Evolutionary conservation across 2,113 vertebrate genomes (phyloP).

Genomic region (Struthidea cinerea): DNA sequence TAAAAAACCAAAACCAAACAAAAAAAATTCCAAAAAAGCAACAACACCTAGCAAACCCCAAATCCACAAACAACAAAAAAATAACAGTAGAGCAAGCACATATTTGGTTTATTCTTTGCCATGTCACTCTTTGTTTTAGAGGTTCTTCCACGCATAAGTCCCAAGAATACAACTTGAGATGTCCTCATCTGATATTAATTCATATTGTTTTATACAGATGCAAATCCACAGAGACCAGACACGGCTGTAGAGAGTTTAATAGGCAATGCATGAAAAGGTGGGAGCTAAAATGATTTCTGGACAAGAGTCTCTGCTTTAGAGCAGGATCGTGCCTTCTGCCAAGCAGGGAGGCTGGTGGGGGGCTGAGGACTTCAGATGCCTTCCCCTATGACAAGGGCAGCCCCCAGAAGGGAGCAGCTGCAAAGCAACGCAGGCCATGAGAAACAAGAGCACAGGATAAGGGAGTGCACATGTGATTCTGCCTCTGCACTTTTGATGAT

Average conservation of each 20-base stretch:
- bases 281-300: neutral
- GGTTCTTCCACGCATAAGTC: neutral
- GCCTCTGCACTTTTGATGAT: neutral
- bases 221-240: neutral
- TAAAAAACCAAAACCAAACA: neutral
- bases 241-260: neutral
- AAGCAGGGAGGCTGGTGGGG: neutral
- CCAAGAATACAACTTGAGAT: neutral
- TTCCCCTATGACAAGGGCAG: neutral
- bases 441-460: neutral
- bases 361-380: too few relatives aligned
- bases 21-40: rapidly evolving
- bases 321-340: neutral
- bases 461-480: neutral
- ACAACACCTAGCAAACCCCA: neutral
- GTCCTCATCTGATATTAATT: neutral
- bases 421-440: neutral
- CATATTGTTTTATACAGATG: neutral
- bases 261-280: neutral
- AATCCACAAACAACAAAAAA: neutral
- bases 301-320: neutral
- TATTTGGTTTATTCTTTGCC: neutral
- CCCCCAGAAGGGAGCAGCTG: neutral
- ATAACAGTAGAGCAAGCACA: neutral
- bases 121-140: neutral